phyloP scores from a whole-genome alignment of 2,888 invertebrate species.

The Neocrepidodera transversa region DNA sequence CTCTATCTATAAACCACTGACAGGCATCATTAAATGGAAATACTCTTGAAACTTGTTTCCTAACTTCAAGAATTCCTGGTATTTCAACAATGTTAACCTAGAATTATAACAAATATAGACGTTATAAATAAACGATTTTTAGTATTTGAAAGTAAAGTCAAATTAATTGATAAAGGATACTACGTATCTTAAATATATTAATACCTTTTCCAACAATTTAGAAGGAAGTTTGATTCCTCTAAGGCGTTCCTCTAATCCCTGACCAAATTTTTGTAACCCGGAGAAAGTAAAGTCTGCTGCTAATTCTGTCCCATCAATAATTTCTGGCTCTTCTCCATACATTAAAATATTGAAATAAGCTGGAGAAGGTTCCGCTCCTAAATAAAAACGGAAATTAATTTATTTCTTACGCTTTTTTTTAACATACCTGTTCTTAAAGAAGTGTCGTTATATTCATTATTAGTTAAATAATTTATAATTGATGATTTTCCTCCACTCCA shows the following conservation, averaged over 20 bases:
- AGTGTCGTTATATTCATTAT: conserved; percentile 83
- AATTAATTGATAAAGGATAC: neutral
- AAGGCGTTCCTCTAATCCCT: conserved; percentile 88
- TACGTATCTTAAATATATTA: too few species aligned
- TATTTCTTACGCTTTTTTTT: neutral
- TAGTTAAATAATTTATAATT: conserved; percentile 89
- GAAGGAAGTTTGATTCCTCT: conserved; percentile 82
- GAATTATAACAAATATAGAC: too few species aligned
- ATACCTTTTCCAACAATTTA: conserved; percentile 88
- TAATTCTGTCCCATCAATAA: conserved; percentile 89
- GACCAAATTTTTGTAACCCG: conserved; percentile 93
- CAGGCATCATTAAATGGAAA: conserved; percentile 96
- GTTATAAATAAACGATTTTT: neutral
- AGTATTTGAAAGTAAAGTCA: neutral
- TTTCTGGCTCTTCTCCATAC: conserved; percentile 85
- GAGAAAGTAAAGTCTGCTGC: conserved; percentile 96
- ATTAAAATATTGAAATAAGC: conserved; percentile 92
- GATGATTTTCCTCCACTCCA: conserved; percentile 97
- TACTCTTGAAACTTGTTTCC: conserved; percentile 89
- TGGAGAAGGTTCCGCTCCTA: conserved; percentile 93
- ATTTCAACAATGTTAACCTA: conserved; percentile 96
- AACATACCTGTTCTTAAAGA: conserved; percentile 83
- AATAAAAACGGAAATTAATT: neutral
- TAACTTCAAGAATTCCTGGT: conserved; percentile 92
- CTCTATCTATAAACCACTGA: conserved; percentile 96